A percentile compares a stretch with the other conserved stretches of the same genome.
Evolutionary conservation across 2,113 vertebrate genomes (phyloP).

Genomic region (Lampris incognitus): DNA sequence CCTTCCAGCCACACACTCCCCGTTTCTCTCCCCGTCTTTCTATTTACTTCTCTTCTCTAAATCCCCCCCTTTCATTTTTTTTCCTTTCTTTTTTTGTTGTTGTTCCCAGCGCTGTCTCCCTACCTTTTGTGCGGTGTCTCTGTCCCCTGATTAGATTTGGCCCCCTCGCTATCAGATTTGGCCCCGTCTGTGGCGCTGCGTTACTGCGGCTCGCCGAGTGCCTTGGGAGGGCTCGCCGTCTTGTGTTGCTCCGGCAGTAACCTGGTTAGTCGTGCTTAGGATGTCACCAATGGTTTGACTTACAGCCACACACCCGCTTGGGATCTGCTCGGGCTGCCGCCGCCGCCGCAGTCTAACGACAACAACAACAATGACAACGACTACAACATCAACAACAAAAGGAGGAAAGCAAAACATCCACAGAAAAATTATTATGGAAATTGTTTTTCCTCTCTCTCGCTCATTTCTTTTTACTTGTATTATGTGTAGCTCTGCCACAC

Average conservation of each 20-base stretch:
- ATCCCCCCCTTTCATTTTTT: neutral
- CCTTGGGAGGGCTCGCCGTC: constrained; percentile 61
- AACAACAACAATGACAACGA: constrained; percentile 36
- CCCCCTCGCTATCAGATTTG: constrained; percentile 72
- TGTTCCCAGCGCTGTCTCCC: constrained; percentile 19
- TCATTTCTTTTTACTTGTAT: neutral
- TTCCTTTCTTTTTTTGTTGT: constrained; percentile 21
- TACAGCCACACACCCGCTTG: constrained; percentile 56
- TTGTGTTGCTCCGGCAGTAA: constrained; percentile 61
- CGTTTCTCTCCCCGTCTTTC: constrained; percentile 27
- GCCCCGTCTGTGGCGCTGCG: constrained; percentile 41
- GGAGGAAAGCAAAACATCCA: neutral
- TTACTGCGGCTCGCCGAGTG: constrained; percentile 38
- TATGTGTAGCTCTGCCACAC: neutral
- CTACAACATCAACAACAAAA: constrained; percentile 2
- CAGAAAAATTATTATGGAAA: neutral
- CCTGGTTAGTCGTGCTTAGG: constrained; percentile 71
- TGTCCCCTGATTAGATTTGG: constrained; percentile 75
- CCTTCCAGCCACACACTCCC: neutral
- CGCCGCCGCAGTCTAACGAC: constrained; percentile 56
- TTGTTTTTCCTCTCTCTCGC: no score
- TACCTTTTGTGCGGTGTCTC: constrained; percentile 56
- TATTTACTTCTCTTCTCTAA: constrained; percentile 48
- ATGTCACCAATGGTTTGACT: constrained; percentile 67
- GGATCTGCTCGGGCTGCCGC: constrained; percentile 25